phyloP scores from a whole-genome alignment of 2,113 vertebrate species.

The Anas platyrhynchos region DNA sequence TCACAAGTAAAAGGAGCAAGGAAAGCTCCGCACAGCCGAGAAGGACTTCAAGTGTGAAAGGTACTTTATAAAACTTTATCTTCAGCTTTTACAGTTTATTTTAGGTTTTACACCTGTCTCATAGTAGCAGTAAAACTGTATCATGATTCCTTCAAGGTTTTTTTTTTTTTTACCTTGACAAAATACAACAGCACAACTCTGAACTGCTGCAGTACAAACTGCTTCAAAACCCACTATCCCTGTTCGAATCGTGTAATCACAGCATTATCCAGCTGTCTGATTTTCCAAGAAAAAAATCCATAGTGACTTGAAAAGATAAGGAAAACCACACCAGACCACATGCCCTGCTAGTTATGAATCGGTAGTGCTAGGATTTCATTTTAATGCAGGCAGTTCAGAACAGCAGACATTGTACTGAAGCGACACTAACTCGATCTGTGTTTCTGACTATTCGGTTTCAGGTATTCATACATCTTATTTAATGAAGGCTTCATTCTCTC shows the following conservation, averaged over 20 bases:
- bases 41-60: conserved; percentile 20
- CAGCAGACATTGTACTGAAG: background rate
- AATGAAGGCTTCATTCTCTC: conserved; percentile 38
- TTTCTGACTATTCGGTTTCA: conserved; percentile 37
- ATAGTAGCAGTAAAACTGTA: background rate
- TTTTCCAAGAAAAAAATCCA: conserved; percentile 8
- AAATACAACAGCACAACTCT: background rate
- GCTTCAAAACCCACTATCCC: background rate
- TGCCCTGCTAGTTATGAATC: background rate
- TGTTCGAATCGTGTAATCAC: background rate
- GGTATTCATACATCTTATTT: conserved; percentile 33
- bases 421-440: conserved; percentile 34
- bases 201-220: background rate
- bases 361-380: conserved; percentile 14
- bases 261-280: conserved; percentile 29
- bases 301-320: conserved; percentile 14
- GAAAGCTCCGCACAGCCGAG: background rate
- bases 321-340: background rate
- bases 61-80: conserved; percentile 54
- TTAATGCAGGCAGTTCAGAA: background rate
- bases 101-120: conserved; percentile 53
- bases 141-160: background rate
- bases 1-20: background rate
- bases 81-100: conserved; percentile 46
- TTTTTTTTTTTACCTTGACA: background rate